phyloP scores from a whole-genome alignment of 2,797 vertebrate species.

The Tragopan temminckii region DNA sequence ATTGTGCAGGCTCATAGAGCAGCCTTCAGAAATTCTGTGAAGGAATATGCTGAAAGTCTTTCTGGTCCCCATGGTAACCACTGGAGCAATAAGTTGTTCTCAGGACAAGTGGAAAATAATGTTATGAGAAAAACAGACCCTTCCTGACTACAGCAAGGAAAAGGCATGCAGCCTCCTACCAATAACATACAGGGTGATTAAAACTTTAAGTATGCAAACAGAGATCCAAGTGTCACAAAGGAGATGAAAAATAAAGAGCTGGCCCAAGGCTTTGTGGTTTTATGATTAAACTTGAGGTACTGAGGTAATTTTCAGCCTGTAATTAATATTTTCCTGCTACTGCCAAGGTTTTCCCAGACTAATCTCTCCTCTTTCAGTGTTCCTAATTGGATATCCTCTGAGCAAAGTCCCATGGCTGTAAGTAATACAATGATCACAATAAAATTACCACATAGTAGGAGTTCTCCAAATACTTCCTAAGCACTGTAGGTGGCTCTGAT shows the following conservation, averaged over 20 bases:
- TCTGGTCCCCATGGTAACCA: constrained; percentile 66
- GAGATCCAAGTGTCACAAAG: constrained; percentile 64
- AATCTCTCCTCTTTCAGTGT: not conserved
- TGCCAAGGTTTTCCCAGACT: not conserved
- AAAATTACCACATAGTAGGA: not conserved
- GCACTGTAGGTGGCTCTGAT: not conserved
- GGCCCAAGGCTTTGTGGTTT: not conserved
- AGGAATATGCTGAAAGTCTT: constrained; percentile 40
- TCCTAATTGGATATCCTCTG: constrained; percentile 8
- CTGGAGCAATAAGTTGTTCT: constrained; percentile 58
- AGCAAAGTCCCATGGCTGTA: not conserved
- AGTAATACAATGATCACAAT: not conserved
- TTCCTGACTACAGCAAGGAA: constrained; percentile 54
- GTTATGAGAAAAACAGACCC: constrained; percentile 72
- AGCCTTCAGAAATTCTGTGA: constrained; percentile 29
- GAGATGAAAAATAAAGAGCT: constrained; percentile 40
- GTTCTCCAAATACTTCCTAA: not conserved
- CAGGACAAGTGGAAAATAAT: constrained; percentile 64
- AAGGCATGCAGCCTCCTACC: constrained; percentile 27
- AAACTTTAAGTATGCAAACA: constrained; percentile 15
- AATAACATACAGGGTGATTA: constrained; percentile 7
- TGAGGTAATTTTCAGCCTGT: constrained; percentile 9
- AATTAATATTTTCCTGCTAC: constrained; percentile 42
- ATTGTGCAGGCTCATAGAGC: not conserved
- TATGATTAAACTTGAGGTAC: not conserved